Evolutionary conservation across 2,888 invertebrate species (phyloP).

Genomic region (Eucriotettix oculatus): DNA sequence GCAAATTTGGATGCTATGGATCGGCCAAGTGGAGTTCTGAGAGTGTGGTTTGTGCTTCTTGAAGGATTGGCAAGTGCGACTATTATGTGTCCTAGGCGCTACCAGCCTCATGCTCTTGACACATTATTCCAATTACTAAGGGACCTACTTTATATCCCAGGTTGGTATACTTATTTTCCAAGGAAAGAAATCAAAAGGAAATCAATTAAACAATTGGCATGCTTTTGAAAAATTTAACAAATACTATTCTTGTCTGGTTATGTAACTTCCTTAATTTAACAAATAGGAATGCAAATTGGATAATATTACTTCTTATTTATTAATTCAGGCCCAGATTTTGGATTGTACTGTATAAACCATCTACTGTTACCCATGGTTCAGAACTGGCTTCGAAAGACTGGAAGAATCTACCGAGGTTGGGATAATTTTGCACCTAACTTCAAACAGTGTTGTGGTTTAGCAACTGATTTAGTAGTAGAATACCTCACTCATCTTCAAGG

Average conservation of each 20-base stretch:
- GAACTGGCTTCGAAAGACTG: conserved; percentile 65
- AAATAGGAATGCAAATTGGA: too few species aligned
- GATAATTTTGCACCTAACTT: conserved; percentile 73
- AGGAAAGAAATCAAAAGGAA: too few species aligned
- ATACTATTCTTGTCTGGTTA: too few species aligned
- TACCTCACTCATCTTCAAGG: conserved; percentile 62
- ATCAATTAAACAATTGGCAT: too few species aligned
- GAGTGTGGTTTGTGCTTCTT: conserved; percentile 78
- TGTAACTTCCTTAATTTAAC: too few species aligned
- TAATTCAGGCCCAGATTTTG: conserved; percentile 65
- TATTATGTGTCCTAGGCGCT: conserved; percentile 51
- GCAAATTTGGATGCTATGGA: conserved; percentile 50
- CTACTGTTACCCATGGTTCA: conserved; percentile 82
- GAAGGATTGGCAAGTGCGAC: conserved; percentile 48
- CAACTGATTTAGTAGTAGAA: conserved; percentile 78
- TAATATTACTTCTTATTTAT: neutral
- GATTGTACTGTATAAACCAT: conserved; percentile 83
- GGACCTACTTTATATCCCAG: conserved; percentile 57
- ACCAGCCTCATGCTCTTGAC: conserved; percentile 76
- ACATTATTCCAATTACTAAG: conserved; percentile 70
- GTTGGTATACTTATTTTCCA: conserved; percentile 17
- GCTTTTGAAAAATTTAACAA: too few species aligned
- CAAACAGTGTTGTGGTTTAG: conserved; percentile 86
- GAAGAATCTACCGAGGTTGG: conserved; percentile 46
- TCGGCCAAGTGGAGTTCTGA: conserved; percentile 64